phyloP scores from a whole-genome alignment of 2,888 invertebrate genomes.

The Erannis defoliaria region DNA sequence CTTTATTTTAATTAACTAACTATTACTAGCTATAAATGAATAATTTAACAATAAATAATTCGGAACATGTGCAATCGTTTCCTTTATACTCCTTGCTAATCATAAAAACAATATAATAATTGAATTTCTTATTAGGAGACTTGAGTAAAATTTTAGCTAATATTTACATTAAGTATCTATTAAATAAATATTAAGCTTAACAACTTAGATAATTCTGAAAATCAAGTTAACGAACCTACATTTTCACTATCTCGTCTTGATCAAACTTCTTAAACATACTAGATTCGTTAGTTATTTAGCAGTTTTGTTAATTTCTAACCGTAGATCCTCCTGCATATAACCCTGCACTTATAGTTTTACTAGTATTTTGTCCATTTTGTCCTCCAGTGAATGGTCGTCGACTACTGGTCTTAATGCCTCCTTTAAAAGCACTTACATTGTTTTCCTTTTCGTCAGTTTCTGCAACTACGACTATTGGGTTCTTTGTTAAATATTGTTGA shows the following conservation, averaged over 20 bases:
- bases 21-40: slow-evolving; percentile 21
- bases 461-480: slow-evolving; percentile 39
- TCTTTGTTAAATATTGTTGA: slow-evolving; percentile 10
- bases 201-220: no score
- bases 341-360: not conserved
- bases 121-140: not conserved
- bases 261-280: no score
- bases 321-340: slow-evolving; percentile 8
- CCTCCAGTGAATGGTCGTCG: not conserved
- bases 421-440: not conserved
- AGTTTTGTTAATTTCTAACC: not conserved
- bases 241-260: not conserved
- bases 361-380: not conserved
- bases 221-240: not conserved
- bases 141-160: not conserved
- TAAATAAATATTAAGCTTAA: not conserved
- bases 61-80: slow-evolving; percentile 7
- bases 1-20: slow-evolving; percentile 32
- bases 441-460: slow-evolving; percentile 6
- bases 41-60: slow-evolving; percentile 34
- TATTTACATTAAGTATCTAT: not conserved
- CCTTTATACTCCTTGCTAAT: not conserved
- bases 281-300: not conserved
- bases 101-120: not conserved
- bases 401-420: not conserved